Conservation (phyloP, 2,797 vertebrate genomes). For the Ctenosaura bakeri region DNA sequence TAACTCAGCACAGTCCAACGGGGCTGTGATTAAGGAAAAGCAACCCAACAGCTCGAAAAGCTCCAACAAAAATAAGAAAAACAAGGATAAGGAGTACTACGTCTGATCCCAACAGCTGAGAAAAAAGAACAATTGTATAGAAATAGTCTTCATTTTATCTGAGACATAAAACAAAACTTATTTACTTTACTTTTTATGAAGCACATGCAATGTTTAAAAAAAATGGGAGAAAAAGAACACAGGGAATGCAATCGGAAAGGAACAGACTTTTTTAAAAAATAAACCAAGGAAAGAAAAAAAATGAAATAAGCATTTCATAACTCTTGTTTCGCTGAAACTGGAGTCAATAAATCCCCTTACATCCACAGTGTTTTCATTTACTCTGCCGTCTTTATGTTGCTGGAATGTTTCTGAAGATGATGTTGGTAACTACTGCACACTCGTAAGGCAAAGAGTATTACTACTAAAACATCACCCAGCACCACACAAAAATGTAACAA, state of each 20-base stretch:
- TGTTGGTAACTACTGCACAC: slow-evolving; percentile 85
- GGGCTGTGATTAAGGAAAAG: slow-evolving; percentile 96
- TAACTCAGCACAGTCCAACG: slow-evolving; percentile 98
- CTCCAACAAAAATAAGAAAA: slow-evolving; percentile 97
- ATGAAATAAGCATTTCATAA: slow-evolving; percentile 85
- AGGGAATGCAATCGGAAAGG: slow-evolving; percentile 87
- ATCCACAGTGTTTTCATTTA: slow-evolving; percentile 90
- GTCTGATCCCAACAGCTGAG: slow-evolving; percentile 90
- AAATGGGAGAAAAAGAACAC: slow-evolving; percentile 80
- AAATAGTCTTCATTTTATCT: slow-evolving; percentile 95
- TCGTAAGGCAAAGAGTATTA: slow-evolving; percentile 84
- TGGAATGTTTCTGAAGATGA: slow-evolving; percentile 90
- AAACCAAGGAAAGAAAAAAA: slow-evolving; percentile 80
- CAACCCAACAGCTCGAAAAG: slow-evolving; percentile 92
- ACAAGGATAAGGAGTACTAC: slow-evolving; percentile 99
- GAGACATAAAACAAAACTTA: slow-evolving; percentile 90
- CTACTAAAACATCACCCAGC: slow-evolving; percentile 77
- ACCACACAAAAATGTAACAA: slow-evolving; percentile 79
- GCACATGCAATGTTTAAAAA: slow-evolving; percentile 81
- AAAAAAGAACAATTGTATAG: slow-evolving; percentile 90
- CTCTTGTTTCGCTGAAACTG: slow-evolving; percentile 87
- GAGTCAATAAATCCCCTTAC: slow-evolving; percentile 87
- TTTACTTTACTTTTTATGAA: slow-evolving; percentile 90
- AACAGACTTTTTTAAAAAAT: slow-evolving; percentile 84
- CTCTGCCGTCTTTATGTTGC: slow-evolving; percentile 95